These are phyloP conservation scores for Tragulus kanchil DNA, from an alignment of 2,113 vertebrate genomes.

Conservation along the genomic window DNA sequence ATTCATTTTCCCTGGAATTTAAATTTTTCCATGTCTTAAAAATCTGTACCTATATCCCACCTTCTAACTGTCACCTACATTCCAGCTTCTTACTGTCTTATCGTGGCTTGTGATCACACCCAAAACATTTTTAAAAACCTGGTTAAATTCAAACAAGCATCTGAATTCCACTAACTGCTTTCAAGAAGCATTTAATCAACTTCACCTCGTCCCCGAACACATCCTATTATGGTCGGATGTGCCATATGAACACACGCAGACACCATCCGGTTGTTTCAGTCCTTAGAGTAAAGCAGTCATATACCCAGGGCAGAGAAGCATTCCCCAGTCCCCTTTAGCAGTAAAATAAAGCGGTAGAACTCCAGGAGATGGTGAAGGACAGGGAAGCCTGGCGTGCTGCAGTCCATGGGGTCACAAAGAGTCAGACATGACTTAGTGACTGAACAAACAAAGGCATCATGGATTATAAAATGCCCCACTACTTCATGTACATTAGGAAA, in stretches of 20 bases:
- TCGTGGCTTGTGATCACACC: background rate
- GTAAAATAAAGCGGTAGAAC: too few relatives aligned
- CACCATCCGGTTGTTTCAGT: background rate
- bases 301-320: background rate
- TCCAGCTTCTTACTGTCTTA: background rate
- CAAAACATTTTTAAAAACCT: background rate
- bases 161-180: background rate
- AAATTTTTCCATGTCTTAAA: background rate
- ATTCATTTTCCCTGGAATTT: background rate
- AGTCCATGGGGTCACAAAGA: background rate
- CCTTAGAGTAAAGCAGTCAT: background rate
- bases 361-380: background rate
- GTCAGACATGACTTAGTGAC: background rate
- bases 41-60: background rate
- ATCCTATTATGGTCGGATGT: background rate
- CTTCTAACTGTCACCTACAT: background rate
- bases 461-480: constrained; percentile 24
- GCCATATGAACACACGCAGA: background rate
- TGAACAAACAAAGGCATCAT: background rate
- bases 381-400: background rate
- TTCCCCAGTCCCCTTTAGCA: too few relatives aligned
- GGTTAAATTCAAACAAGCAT: background rate
- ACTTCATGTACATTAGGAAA: background rate
- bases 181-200: background rate
- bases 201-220: background rate